Base-by-base conservation (phyloP, 2,797 vertebrate species). In the Smutsia temminckii region DNA sequence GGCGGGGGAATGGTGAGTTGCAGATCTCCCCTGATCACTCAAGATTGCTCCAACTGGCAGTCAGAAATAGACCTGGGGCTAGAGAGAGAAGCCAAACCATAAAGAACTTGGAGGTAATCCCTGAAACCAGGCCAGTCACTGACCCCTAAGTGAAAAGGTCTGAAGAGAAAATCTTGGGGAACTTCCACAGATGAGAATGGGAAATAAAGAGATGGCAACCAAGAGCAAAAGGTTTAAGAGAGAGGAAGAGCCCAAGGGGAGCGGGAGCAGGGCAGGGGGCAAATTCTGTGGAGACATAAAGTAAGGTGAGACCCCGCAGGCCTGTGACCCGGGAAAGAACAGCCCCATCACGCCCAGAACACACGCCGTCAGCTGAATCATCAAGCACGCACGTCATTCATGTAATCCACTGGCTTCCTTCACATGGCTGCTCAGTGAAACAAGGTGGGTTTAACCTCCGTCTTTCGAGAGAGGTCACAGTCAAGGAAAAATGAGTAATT, bases 281-380 rank as follows among this genome's bases (percentile, higher is more conserved):
- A 16, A 18, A 53, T 1, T 29, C 59, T 27, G 32, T 8, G 23
- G 51, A n/a, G 53, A 83, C 14, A 1, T 17, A 12, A 1, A 14
- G 25, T 4, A 4, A 78, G 78, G 75, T 2, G 37, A 59, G 34
- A 17, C 13, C 1, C 9, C 2, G 27, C 5, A 21, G 3, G 6
- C 13, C 4, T 32, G 0, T 0, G 3, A 61, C 74, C 68, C 12
- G 2, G 0, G 23, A 8, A 25, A 37, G 34, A 21, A 34, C 66
- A 25, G 46, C 8, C 79, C 59, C 34, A 34, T 32, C 0, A 4
- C 72, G 89, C 32, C n/a, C 51, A 63, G 51, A 29, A 64, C 37
- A n/a, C 0, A 3, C 34, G 46, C 9, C 11, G 21, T 10, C 55
- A 53, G 40, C 32, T 0, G 0, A 7, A 14, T 1, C 10, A 71